Evolutionary conservation across 2,113 vertebrate species (phyloP), one percentile per base, ranked within the genome.

Genomic region (Oreochromis niloticus): DNA sequence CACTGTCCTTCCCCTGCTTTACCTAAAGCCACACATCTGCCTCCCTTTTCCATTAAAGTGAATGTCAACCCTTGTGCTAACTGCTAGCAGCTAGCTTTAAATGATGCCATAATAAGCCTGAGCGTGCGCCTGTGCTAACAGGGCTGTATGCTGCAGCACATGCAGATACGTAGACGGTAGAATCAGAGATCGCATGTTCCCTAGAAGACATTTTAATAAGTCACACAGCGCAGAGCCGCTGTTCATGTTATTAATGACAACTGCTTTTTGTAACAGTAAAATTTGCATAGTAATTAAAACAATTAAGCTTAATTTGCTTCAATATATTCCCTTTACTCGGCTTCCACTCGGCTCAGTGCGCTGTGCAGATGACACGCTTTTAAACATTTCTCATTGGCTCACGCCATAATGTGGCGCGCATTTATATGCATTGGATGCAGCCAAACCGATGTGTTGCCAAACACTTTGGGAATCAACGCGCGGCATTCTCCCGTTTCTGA

Each of bases 371-470:
- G 36, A 80, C 48, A 61, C 9, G n/a, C 41, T 80, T 85, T 80
- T 78, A 48, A 86, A 79, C 13, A 24, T 10, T 71, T 73, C 61
- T 73, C 80, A 48, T 34, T 61, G 57, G 63, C 59, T 81, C 59
- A n/a, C 3, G 32, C 34, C 24, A 34, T 27, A 36, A 82, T 59
- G 73, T 22, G 54, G 41, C 6, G 2, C 11, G 46, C 19, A 91
- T 86, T 55, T 41, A 57, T 68, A 87, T 91, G 55, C 83, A 80
- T 81, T 30, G 13, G 14, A 63, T 54, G 27, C 32, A 80, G 81
- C 85, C 83, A 83, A 92, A 85, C 43, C 55, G 87, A 86, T 85
- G 61, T 88, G 50, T 63, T 63, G 46, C 32, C 75, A 80, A 90
- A 87, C 30, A 68, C 63, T 85, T 79, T 57, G 84, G 88, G 82